These are phyloP conservation scores for Petrocephalus schoutedeni DNA, from an alignment of 2,797 vertebrate species.

Conservation along the genomic window DNA sequence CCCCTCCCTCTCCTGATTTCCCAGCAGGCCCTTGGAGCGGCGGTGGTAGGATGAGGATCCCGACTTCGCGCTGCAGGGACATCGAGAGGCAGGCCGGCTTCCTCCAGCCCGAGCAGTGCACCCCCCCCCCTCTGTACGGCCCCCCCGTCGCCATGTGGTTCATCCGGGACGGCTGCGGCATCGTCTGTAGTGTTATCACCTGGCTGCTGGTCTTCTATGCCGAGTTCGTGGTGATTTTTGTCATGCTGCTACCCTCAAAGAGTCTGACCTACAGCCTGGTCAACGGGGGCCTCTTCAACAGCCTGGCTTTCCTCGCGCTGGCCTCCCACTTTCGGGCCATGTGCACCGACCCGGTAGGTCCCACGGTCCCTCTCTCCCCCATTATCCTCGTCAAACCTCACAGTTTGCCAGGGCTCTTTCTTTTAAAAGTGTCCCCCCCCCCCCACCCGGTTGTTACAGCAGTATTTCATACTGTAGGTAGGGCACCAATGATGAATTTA, in stretches of 20 bases:
- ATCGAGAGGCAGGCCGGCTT: constrained; percentile 75
- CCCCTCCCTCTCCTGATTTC: not conserved
- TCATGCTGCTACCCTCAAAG: constrained; percentile 91
- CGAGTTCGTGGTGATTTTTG: constrained; percentile 91
- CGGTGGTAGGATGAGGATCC: constrained; percentile 82
- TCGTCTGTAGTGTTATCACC: constrained; percentile 85
- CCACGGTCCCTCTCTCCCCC: not conserved
- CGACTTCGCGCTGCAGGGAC: constrained; percentile 83
- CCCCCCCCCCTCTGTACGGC: constrained; percentile 65
- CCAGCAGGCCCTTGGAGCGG: constrained; percentile 68
- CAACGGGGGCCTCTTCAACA: constrained; percentile 88
- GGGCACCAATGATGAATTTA: not conserved
- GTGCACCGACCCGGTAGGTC: constrained; percentile 95
- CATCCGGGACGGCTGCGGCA: constrained; percentile 91
- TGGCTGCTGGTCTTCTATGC: constrained; percentile 95
- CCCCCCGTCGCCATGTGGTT: constrained; percentile 85
- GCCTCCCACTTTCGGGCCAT: constrained; percentile 94
- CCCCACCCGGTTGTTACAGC: not conserved
- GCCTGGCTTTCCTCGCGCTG: constrained; percentile 86
- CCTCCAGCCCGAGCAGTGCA: constrained; percentile 62
- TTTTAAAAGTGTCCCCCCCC: not conserved
- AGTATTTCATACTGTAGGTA: not conserved
- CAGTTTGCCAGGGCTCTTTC: not conserved
- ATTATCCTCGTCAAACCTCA: not conserved
- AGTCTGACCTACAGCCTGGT: constrained; percentile 82